phyloP scores from a whole-genome alignment of 1,140 invertebrate species.

The Drosophila bocki region DNA sequence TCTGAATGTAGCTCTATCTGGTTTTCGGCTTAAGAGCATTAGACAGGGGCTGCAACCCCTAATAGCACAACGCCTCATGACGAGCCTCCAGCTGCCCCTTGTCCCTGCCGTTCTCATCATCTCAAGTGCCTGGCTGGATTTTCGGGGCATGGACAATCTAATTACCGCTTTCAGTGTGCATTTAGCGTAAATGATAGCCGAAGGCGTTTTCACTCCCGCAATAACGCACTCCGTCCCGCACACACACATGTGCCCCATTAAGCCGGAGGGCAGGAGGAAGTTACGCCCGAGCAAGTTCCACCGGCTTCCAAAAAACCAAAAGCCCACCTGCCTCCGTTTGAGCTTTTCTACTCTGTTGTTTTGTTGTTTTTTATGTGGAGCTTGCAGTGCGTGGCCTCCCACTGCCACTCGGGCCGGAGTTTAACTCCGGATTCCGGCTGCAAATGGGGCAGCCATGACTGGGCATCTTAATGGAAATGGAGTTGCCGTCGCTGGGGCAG shows the following conservation, averaged over 20 bases:
- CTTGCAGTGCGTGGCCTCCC: conserved; percentile 67
- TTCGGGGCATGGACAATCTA: conserved; percentile 70
- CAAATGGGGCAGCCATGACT: conserved; percentile 59
- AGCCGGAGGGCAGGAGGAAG: conserved; percentile 37
- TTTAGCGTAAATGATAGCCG: conserved; percentile 75
- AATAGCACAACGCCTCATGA: conserved; percentile 62
- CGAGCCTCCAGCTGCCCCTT: conserved; percentile 36
- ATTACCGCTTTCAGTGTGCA: conserved; percentile 72
- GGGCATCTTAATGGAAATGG: conserved; percentile 60
- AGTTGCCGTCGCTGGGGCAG: conserved; percentile 23
- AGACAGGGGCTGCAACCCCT: conserved; percentile 34
- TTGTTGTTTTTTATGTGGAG: conserved; percentile 4
- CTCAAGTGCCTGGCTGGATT: conserved; percentile 56
- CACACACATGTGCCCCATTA: conserved; percentile 51
- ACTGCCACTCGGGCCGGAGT: conserved; percentile 14
- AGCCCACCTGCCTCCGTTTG: conserved; percentile 57
- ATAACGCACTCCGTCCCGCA: conserved; percentile 18
- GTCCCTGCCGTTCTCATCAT: conserved; percentile 4
- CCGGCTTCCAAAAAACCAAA: conserved; percentile 17
- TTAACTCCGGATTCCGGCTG: conserved; percentile 25
- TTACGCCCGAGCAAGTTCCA: conserved; percentile 59
- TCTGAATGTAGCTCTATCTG: conserved; percentile 39
- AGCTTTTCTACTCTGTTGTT: conserved; percentile 24
- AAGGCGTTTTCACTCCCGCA: conserved; percentile 21
- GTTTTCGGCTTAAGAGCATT: conserved; percentile 65